Base-by-base conservation (phyloP, 2,113 vertebrate genomes). In the rat (Rattus norvegicus) region DNA sequence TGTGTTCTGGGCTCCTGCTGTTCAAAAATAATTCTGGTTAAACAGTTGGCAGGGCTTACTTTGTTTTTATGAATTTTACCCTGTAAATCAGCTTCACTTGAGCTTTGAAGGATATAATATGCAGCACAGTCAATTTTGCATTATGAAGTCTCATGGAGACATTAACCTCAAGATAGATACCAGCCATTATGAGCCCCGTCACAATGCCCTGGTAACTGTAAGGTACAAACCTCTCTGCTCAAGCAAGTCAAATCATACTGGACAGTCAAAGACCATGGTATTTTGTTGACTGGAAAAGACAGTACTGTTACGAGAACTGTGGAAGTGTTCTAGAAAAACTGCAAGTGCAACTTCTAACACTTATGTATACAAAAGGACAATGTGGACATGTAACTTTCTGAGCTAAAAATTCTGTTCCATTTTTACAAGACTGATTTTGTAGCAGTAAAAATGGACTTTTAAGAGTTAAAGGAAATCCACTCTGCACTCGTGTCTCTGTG, bases 1-100 rank as follows among this genome's bases (percentile, higher is more conserved):
- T 24, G 28, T 96, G 72, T 94, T 98, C 95, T 94, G 94, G 93
- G 95, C 49, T 92, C 97, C 94, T 96, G 96, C 86, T 98, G 88
- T 96, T 97, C 94, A 97, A 91, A 96, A 96, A 65, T 87, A 96
- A 98, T 97, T 86, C 61, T 96, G 96, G 90, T 85, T 98, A 97
- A 98, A 98, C 93, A 95, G 97, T 86, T 95, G 88, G 65, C 95
- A 97, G 91, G 94, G 96, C 86, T 93, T 80, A 97, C 4, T 73
- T 93, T 93, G 90, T 96, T 98, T 97, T 93, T 65, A 94, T 81
- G 69, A 72, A 28, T 81, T 85, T 77, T 81, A 88, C 80, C 59
- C 52, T 39, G 96, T 86, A 94, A 92, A 67, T 59, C 77, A 92
- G 43, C 49, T 92, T 94, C 69, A 93, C 52, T 95, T 91, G 76